Evolutionary conservation across 2,113 vertebrate species (phyloP), one percentile per base, ranked within the genome.

Genomic region (Machaerirhynchus nigripectus): DNA sequence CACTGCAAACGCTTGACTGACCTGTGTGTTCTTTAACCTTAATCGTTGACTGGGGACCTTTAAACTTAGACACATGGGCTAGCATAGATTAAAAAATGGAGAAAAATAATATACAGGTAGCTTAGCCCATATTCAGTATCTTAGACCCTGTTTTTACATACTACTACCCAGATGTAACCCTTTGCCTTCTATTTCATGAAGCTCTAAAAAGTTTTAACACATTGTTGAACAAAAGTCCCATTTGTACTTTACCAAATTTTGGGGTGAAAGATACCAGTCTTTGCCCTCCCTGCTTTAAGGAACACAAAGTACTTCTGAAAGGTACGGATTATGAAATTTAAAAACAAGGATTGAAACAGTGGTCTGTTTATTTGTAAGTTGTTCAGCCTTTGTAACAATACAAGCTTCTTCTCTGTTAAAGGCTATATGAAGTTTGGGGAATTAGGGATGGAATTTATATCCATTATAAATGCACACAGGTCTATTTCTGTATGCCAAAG

Each of bases 401-500:
- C 37, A 67, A 77, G 13, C 11, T 12, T 78, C 6, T n/a, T 71
- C 84, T 89, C 23, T 70, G 12, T 74, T 74, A 55, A 84, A 87
- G 56, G 10, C 26, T 21, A 5, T 68, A 55, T 8, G 28, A 84
- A 61, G 40, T 87, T 71, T n/a, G 44, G 28, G 37, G 19, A 65
- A 85, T 77, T 83, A 77, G 37, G 39, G 31, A 44, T 92, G 20
- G 16, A 91, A 59, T 69, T 83, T 73, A 11, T 37, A 49, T 89
- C 67, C 93, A 39, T 81, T 88, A 52, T 19, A 93, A 87, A 75
- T 42, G 37, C 40, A 59, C 23, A 84, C 23, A 68, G 8, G 12
- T 93, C 78, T 79, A 7, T 84, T 89, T 96, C 79, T 96, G 35
- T 91, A 64, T 69, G 31, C 92, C 78, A 94, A 93, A 94, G 57